These are phyloP conservation scores for Drosophila ananassae DNA, from an alignment of 1,140 invertebrate genomes.

Conservation along the genomic window DNA sequence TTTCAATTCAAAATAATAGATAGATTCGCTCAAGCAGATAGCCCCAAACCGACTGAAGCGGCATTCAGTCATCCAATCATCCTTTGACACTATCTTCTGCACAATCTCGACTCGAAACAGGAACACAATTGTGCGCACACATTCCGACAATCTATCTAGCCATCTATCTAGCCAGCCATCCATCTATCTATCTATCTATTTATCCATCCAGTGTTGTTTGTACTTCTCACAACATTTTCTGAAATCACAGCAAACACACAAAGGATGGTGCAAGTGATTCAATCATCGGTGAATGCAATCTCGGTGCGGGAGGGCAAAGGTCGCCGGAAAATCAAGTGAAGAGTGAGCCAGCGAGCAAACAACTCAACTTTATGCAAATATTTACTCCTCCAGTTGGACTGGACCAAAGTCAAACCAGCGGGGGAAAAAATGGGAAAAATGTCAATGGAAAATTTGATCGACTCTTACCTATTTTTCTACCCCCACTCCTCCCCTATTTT, in stretches of 20 bases:
- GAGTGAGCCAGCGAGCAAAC: constrained; percentile 19
- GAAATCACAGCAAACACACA: constrained; percentile 59
- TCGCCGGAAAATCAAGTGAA: constrained; percentile 16
- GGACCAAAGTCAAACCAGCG: constrained; percentile 42
- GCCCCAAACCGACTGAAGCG: constrained; percentile 7
- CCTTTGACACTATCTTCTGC: constrained; percentile 43
- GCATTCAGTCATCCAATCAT: constrained; percentile 42
- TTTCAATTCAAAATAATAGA: constrained; percentile 1
- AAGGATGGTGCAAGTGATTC: constrained; percentile 43
- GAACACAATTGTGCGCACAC: constrained; percentile 29
- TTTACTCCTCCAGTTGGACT: constrained; percentile 52
- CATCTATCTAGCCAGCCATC: not conserved
- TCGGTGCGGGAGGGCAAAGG: constrained; percentile 33
- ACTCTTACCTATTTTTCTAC: not conserved
- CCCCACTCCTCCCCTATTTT: no score
- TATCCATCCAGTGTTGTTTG: constrained; percentile 56
- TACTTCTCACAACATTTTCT: constrained; percentile 76
- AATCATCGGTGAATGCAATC: constrained; percentile 50
- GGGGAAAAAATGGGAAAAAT: constrained; percentile 22
- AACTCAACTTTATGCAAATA: constrained; percentile 62
- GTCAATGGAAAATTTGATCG: constrained; percentile 61
- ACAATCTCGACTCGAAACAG: constrained; percentile 36
- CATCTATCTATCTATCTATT: constrained; percentile 31
- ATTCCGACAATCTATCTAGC: constrained; percentile 15
- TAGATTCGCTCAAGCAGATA: constrained; percentile 9